Conservation (phyloP, 2,888 invertebrate genomes). For the Sussaba pulchella region DNA sequence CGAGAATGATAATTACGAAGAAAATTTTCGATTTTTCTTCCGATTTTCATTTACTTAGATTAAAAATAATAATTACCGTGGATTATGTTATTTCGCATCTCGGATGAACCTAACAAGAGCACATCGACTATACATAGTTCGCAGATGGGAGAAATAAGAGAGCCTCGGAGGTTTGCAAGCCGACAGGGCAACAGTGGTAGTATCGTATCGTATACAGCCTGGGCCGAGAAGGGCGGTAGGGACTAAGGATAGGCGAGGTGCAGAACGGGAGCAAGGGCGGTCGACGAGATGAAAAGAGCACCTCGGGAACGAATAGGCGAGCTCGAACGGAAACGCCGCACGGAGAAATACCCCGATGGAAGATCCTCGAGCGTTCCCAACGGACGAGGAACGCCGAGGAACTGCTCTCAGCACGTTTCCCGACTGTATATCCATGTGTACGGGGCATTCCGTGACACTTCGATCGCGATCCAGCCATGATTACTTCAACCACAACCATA, state of each 20-base stretch:
- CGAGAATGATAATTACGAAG: too few relatives aligned
- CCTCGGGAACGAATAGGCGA: conserved; percentile 36
- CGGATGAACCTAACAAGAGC: too few relatives aligned
- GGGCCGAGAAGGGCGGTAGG: not conserved
- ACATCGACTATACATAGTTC: too few relatives aligned
- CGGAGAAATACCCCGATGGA: conserved; percentile 56
- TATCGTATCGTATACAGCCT: not conserved
- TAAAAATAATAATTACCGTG: too few relatives aligned
- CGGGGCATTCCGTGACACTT: conserved; percentile 20
- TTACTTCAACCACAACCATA: too few relatives aligned
- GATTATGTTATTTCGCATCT: too few relatives aligned
- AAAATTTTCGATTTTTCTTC: too few relatives aligned
- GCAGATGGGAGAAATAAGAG: too few relatives aligned
- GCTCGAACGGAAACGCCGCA: conserved; percentile 47
- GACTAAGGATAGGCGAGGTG: not conserved
- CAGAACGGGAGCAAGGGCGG: not conserved
- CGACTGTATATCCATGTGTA: conserved; percentile 15
- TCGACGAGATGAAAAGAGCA: conserved; percentile 28
- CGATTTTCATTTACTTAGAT: too few relatives aligned
- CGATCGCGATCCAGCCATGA: not conserved
- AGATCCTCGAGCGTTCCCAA: conserved; percentile 60
- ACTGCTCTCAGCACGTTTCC: conserved; percentile 44
- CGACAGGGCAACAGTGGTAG: conserved; percentile 24
- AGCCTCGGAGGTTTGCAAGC: conserved; percentile 39
- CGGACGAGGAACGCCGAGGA: conserved; percentile 51